Evolutionary conservation across 1,140 invertebrate genomes (phyloP), one percentile per base, ranked within the genome.

Genomic region (Trichomalopsis sarcophagae): DNA sequence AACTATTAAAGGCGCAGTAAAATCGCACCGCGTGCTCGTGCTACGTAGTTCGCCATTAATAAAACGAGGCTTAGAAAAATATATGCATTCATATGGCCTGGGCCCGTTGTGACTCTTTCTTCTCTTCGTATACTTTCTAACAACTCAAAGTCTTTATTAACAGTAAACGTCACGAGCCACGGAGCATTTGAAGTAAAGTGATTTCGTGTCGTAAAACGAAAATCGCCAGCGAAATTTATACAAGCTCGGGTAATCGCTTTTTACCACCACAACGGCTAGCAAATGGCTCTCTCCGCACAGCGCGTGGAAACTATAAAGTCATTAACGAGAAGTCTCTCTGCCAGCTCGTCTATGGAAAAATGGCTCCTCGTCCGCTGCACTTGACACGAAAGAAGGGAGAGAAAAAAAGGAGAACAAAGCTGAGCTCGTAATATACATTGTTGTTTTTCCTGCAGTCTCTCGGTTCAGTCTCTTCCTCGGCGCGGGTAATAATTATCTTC

Each of bases 401-500:
- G 47, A 50, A 30, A 11, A 55, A 73, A 73, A 71, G 44, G 40
- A 50, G 21, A 69, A 17, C 14, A 33, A 69, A 69, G 21, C 2
- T 30, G 55, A 9, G 27, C 23, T 3, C 5, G 50, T 17, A 50
- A 62, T 66, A 33, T 33, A 79, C 74, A 84, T 69, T 78, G 74
- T 84, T 79, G 27, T 79, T 84, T 75, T 74, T 7, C 44, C 82
- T 36, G 33, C 17, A 84, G 74, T 66, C 33, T 66, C n/a, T 69
- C 40, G 3, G 40, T 7, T 33, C 33, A 10, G 21, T 6, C 55
- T 33, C 55, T 40, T 30, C 40, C 77, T 62, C 0, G 40, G 55
- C 17, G 7, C 55, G 36, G 2, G 36, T n/a, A 81, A 81, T 81
- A 69, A 81, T 81, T 81, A 81, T 81, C 79, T 47, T 6, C 17